These are phyloP conservation scores for Falco punctatus DNA, from an alignment of 2,113 vertebrate genomes.

Conservation along the genomic window DNA sequence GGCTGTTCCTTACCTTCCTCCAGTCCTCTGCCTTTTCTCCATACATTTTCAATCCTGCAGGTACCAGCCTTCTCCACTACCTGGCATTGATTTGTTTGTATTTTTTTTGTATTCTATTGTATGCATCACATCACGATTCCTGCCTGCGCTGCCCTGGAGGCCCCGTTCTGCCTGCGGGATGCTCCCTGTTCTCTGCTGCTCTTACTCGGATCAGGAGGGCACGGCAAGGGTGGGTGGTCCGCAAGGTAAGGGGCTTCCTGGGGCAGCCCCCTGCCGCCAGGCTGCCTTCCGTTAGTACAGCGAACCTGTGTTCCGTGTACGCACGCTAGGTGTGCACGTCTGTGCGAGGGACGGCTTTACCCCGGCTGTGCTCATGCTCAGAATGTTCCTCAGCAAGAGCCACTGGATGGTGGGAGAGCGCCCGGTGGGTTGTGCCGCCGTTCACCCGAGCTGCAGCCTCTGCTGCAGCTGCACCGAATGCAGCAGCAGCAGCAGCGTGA, in stretches of 20 bases:
- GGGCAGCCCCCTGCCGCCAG: no score
- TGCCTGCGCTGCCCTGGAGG: not conserved
- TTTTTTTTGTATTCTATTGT: no score
- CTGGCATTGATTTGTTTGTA: not conserved
- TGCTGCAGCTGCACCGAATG: not conserved
- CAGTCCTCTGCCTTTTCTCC: not conserved
- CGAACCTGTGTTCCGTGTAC: no score
- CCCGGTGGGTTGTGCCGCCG: fast-evolving
- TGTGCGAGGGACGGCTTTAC: not conserved
- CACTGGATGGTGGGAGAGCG: fast-evolving
- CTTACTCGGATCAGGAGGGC: not conserved
- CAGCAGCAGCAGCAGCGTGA: not conserved
- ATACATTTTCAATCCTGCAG: not conserved
- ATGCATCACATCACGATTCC: not conserved
- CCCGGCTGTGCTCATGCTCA: fast-evolving
- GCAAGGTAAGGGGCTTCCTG: not conserved
- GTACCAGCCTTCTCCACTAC: not conserved
- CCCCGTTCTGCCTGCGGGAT: not conserved
- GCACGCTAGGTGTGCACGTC: fast-evolving
- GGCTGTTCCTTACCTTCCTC: not conserved
- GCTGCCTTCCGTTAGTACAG: fast-evolving
- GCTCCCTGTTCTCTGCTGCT: not conserved
- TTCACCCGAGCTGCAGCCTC: not conserved
- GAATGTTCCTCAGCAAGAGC: not conserved
- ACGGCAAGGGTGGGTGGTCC: not conserved